Base-by-base conservation (phyloP, 2,113 vertebrate genomes). In the Lepus timidus region DNA sequence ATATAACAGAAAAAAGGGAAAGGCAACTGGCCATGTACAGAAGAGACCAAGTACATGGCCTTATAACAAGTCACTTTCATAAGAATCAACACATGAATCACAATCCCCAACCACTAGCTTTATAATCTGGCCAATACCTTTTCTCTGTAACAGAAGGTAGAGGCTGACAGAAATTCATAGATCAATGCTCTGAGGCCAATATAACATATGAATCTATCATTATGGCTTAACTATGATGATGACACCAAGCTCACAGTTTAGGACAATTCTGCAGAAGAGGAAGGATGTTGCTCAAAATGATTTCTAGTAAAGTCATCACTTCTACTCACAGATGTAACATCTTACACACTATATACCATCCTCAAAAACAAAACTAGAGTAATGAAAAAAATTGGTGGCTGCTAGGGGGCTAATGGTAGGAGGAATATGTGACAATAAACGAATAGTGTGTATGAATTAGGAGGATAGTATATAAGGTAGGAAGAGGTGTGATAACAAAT, bases 351-450 rank as follows among this genome's bases (percentile, higher is more conserved):
- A 1, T 23, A 33, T 79, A 29, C 52, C 36, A 86, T 68, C 93
- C 39, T 94, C 91, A 83, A 83, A 89, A 78, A 76, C 1, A 71
- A 89, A 94, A 73, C 29, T n/a, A 33, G 58, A 68, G 29, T 36
- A 33, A 71, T 55, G 22, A 62, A 36, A 62, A 36, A 51, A 11
- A 70, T 85, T 22, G 78, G 44, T 78, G 29, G 13, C 71, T 76
- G 25, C 62, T 14, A 36, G 14, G 14, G 14, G 67, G 20, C 67
- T 94, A 70, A 44, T 64, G 33, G 33, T 23, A 74, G 44, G 58
- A 20, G 51, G 16, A 39, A 8, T n/a, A 10, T n/a, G 25, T 91
- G 71, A 55, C 27, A 78, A 75, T 51, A 74, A 82, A 93, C 51
- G 20, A 5, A 33, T 58, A 65, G 39, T 75, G 71, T 23, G 22